phyloP scores from a whole-genome alignment of 2,113 vertebrate species.

The Rhinichthys klamathensis region DNA sequence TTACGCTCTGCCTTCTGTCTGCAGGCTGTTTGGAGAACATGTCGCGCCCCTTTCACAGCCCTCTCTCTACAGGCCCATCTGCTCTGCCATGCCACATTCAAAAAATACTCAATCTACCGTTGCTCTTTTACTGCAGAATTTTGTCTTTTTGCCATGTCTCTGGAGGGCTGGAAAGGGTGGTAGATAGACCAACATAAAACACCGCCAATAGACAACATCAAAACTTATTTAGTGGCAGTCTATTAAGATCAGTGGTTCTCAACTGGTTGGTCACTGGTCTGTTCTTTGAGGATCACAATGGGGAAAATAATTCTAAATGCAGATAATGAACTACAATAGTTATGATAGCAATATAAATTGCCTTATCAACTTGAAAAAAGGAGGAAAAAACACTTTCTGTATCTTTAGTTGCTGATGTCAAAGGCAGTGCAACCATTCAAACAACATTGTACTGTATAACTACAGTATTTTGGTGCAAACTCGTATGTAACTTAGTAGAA shows the following conservation, averaged over 20 bases:
- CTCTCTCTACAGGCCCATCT: slow-evolving; percentile 54
- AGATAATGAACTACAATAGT: background rate
- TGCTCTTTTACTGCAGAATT: background rate
- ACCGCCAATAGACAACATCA: background rate
- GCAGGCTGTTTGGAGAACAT: slow-evolving; percentile 54
- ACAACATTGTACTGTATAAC: background rate
- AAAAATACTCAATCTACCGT: slow-evolving; percentile 6
- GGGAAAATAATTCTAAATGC: background rate
- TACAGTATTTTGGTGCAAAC: background rate
- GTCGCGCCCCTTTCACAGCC: slow-evolving; percentile 44
- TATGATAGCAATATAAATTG: background rate
- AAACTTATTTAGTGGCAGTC: background rate
- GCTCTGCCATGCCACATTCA: slow-evolving; percentile 51
- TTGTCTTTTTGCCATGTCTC: slow-evolving; percentile 5
- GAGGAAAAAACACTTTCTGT: background rate
- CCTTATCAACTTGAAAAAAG: background rate
- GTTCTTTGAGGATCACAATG: background rate
- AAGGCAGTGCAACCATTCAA: background rate
- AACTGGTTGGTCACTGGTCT: background rate
- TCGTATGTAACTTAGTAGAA: background rate
- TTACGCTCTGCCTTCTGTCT: slow-evolving; percentile 54
- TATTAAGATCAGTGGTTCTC: background rate
- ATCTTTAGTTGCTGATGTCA: background rate
- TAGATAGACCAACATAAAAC: slow-evolving; percentile 9
- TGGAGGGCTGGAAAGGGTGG: background rate